These are phyloP conservation scores for Sipha flava DNA, from an alignment of 1,140 invertebrate genomes.

Conservation along the genomic window DNA sequence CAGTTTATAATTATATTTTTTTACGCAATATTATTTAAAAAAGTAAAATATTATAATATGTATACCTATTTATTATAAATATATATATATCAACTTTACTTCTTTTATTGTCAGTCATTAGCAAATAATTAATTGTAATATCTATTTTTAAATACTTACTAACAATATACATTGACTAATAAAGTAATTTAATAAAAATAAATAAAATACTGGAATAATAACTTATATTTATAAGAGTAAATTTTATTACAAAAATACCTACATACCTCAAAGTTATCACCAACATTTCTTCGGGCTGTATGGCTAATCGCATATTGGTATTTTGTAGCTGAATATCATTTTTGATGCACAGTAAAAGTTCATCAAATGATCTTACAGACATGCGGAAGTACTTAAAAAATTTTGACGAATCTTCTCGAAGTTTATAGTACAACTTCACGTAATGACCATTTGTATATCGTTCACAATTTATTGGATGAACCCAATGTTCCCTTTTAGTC, in stretches of 20 bases:
- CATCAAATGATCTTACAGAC: not conserved
- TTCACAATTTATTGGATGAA: constrained; percentile 15
- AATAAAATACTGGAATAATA: too few relatives aligned
- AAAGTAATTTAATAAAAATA: too few relatives aligned
- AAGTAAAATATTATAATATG: not conserved
- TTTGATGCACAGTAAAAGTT: not conserved
- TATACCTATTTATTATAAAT: too few relatives aligned
- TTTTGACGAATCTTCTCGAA: not conserved
- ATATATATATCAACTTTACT: too few relatives aligned
- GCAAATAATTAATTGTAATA: too few relatives aligned
- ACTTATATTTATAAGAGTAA: not conserved
- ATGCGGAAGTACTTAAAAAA: not conserved
- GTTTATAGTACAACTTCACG: not conserved
- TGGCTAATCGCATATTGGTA: not conserved
- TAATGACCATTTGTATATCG: not conserved
- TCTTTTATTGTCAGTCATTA: too few relatives aligned
- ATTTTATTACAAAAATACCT: not conserved
- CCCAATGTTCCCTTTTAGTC: not conserved
- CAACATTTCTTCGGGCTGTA: not conserved
- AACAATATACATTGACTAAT: too few relatives aligned
- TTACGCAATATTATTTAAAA: not conserved
- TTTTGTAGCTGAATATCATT: not conserved
- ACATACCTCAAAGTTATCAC: not conserved
- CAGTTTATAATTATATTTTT: not conserved
- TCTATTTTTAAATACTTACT: too few relatives aligned